Evolutionary conservation across 2,113 vertebrate genomes (phyloP).

Genomic region (Paradoxurus hermaphroditus): DNA sequence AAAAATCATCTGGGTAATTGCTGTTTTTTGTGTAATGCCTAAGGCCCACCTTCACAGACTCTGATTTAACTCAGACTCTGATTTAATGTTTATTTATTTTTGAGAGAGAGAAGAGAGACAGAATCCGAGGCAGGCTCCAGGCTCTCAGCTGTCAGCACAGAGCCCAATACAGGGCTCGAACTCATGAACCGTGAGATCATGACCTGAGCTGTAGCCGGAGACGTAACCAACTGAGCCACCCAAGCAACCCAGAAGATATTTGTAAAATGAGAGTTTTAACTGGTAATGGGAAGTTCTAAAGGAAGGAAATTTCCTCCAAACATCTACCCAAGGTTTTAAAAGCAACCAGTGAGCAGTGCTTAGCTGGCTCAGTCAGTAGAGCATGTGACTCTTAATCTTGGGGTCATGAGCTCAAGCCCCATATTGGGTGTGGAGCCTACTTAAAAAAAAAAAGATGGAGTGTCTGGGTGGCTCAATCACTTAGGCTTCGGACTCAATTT

Average conservation of each 20-base stretch:
- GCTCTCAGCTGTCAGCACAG: too few relatives aligned
- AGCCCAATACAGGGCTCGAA: too few relatives aligned
- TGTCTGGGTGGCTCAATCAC: too few relatives aligned
- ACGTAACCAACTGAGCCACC: too few relatives aligned
- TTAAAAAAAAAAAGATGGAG: background rate
- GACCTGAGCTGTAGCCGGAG: too few relatives aligned
- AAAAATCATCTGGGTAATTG: background rate
- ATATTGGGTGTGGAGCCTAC: background rate
- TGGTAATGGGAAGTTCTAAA: background rate
- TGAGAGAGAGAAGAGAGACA: too few relatives aligned
- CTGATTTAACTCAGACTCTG: background rate
- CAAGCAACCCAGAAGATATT: background rate
- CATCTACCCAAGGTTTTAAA: background rate
- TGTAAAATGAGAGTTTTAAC: background rate
- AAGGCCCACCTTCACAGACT: background rate
- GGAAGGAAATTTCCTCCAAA: background rate
- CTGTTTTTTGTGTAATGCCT: background rate
- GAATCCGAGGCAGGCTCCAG: too few relatives aligned
- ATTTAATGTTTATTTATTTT: too few relatives aligned
- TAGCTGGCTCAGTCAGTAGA: background rate
- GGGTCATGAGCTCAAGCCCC: background rate
- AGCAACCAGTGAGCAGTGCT: background rate
- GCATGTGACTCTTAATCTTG: background rate
- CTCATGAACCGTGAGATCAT: too few relatives aligned
- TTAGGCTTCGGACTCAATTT: too few relatives aligned